Evolutionary conservation across 2,113 vertebrate species (phyloP), one percentile per base, ranked within the genome.

Genomic region (Cyphomyrus discorhynchus): DNA sequence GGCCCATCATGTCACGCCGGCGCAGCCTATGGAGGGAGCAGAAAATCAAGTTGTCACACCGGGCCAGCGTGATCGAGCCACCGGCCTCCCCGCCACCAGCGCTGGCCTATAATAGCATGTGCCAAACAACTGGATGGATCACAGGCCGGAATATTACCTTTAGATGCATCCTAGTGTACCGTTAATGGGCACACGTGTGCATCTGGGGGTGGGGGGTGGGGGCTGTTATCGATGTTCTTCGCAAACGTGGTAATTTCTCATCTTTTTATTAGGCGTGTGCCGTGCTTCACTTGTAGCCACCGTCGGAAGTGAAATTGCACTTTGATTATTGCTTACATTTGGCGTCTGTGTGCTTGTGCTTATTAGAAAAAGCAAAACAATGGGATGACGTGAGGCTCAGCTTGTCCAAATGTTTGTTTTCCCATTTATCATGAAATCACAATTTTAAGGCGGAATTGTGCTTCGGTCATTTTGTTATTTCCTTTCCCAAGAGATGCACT

Each of bases 31-130:
- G 91, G 96, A 96, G 96, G 97, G 95, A 97, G 96, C 97, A 96
- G 96, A 96, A 98, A 98, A 98, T 98, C 97, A 97, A 97, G 96
- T 97, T 97, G 97, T 98, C 97, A 98, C 96, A 94, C 95, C 93
- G 94, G 94, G 91, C 95, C 95, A 93, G 95, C 93, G 94, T 90
- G 95, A 96, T 96, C 96, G 95, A 97, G 95, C 96, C 96, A 96
- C 95, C 96, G 96, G 92, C 94, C 96, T 95, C 91, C 90, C 86
- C 96, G 96, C 95, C 96, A 95, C 95, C 95, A 17, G 39, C 94
- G 94, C 96, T 94, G 96, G 96, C 95, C 97, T 96, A 96, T 97
- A 97, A 97, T 96, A 97, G 96, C 96, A 97, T 97, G 95, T 96
- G 97, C 96, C 97, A 97, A 96, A 95, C 94, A 94, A 92, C 95